Percentiles rank a stretch among this genome's conserved stretches.
phyloP scores from a whole-genome alignment of 2,888 invertebrate genomes.

The Papilio gigon region DNA sequence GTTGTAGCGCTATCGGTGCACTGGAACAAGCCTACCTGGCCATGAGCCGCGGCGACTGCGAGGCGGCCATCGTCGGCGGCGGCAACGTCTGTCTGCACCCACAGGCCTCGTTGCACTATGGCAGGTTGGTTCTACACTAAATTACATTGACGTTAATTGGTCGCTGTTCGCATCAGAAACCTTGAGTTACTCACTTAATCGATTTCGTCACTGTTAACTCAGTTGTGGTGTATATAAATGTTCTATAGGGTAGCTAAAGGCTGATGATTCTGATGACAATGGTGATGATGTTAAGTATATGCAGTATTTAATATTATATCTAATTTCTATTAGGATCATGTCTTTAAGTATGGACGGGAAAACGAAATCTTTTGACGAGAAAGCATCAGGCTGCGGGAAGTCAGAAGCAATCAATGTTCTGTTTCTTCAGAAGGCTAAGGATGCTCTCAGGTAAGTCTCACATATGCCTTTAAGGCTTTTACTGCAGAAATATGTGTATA shows the following conservation, averaged over 20 bases:
- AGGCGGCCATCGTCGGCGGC: slow-evolving; percentile 84
- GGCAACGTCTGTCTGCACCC: slow-evolving; percentile 83
- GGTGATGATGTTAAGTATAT: too few species aligned
- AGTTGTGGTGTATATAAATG: too few species aligned
- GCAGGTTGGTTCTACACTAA: slow-evolving; percentile 54
- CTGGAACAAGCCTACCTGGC: slow-evolving; percentile 63
- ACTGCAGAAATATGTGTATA: background rate
- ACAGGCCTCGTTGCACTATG: slow-evolving; percentile 61
- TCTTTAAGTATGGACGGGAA: slow-evolving; percentile 88
- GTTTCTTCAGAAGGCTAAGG: slow-evolving; percentile 85
- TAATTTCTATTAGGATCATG: slow-evolving; percentile 52
- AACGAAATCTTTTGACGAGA: slow-evolving; percentile 93
- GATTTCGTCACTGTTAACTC: too few species aligned
- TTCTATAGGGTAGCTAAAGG: too few species aligned
- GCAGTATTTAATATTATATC: too few species aligned
- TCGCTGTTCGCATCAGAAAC: too few species aligned
- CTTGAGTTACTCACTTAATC: too few species aligned
- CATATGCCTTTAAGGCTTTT: background rate
- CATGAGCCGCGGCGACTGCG: slow-evolving; percentile 62
- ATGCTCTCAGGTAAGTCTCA: slow-evolving; percentile 75
- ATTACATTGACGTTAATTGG: too few species aligned
- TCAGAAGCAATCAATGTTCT: slow-evolving; percentile 87
- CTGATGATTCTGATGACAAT: too few species aligned
- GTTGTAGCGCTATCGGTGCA: slow-evolving; percentile 63
- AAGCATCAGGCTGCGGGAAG: slow-evolving; percentile 88